Evolutionary conservation across 2,888 invertebrate genomes (phyloP), one percentile per base, ranked within the genome.

Genomic region (Tipula unca): DNA sequence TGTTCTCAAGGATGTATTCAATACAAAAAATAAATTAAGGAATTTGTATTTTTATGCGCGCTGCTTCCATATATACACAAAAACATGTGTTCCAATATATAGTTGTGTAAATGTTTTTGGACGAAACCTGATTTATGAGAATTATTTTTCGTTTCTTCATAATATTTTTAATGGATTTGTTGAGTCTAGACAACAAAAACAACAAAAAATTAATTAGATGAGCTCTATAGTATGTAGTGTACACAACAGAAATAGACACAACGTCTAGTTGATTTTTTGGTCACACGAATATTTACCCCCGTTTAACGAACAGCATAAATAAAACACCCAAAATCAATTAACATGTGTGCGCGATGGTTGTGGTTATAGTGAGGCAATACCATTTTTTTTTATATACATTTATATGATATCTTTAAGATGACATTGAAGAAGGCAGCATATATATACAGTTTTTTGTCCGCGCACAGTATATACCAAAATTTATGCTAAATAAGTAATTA

Each of bases 401-500:
- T 25, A 25, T 69, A 8, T 69, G 8, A n/a, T 69, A 10, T 69
- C 69, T 69, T 13, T 25, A 69, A 69, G 69, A 69, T 69, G 69
- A 69, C 69, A 69, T 69, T 69, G 69, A 69, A 69, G 69, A 25
- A 13, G 69, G 69, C 69, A 69, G n/a, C n/a, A n/a, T n/a, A n/a
- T n/a, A n/a, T n/a, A n/a, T 69, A 25, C 20, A 69, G 10, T 69
- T 25, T 69, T 69, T 20, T 25, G 69, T 10, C n/a, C n/a, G n/a
- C n/a, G n/a, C 69, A 54, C 13, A 13, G 6, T 39, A 25, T 3
- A 69, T 69, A 69, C 69, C 20, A 69, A 69, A n/a, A 69, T 69
- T 69, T 69, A 69, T 69, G 69, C 69, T 69, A 69, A 69, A 20
- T 69, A 69, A 69, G 69, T 69, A 69, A 69, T 69, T 69, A 69